Evolutionary conservation across 2,113 vertebrate genomes (phyloP), one percentile per base, ranked within the genome.

Genomic region (Meleagris gallopavo): DNA sequence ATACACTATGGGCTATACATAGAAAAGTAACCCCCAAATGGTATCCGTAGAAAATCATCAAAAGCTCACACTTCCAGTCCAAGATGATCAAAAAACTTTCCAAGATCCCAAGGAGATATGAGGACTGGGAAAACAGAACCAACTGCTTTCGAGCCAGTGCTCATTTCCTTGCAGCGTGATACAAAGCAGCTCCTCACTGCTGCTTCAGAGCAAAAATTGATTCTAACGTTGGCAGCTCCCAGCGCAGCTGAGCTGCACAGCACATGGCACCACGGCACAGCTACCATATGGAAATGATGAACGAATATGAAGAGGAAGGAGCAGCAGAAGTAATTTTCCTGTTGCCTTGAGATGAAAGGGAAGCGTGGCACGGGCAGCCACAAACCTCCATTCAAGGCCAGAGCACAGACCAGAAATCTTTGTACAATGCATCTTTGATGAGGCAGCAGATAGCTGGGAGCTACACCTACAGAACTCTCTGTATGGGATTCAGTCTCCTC

Each of bases 181-280:
- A 95, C 90, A 94, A 96, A 97, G 79, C 96, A 95, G 97, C 95
- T 97, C 93, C 87, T 45, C 25, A 78, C 17, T 75, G 86, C 78
- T 36, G 73, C 38, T 94, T 86, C 93, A 30, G 87, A 94, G 96
- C 67, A 83, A 93, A 94, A 89, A 17, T 41, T 10, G 11, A 36
- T 92, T 81, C 72, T 38, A 71, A 71, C 38, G 22, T 48, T 45
- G 94, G 89, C 89, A 94, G 87, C 66, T 87, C 89, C 85, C 92
- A 6, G 25, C 65, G 54, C 40, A 74, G 29, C 84, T 91, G 92
- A 78, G 86, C 91, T 90, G 88, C 76, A 82, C 74, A 81, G 81
- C 83, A 93, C 88, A 66, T 19, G 73, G 74, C 94, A 86, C 79
- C 77, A 9, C 70, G 17, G 52, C 0, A 2, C 3, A 11, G 66